Conservation (phyloP, 2,797 vertebrate species). For the Aphelocoma californica region DNA sequence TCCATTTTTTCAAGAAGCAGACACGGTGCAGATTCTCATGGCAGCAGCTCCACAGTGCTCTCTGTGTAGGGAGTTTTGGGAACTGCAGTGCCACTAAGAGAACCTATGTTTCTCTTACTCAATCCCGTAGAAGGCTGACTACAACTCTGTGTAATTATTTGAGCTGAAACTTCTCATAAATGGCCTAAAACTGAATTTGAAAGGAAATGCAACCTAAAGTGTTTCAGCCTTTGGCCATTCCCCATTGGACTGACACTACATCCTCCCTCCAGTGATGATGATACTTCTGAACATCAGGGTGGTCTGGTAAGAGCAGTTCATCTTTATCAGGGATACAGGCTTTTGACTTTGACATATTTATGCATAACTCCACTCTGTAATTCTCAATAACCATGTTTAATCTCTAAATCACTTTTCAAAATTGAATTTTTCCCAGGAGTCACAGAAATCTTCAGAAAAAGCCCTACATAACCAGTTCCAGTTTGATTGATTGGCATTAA, state of each 20-base stretch:
- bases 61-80: background rate
- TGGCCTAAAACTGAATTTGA: background rate
- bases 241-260: background rate
- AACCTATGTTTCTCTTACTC: accelerated
- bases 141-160: background rate
- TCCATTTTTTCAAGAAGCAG: background rate
- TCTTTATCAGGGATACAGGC: background rate
- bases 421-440: background rate
- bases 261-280: background rate
- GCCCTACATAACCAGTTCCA: background rate
- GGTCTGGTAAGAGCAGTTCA: background rate
- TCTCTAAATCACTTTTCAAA: background rate
- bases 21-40: background rate
- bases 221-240: background rate
- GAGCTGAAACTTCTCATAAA: background rate
- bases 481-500: background rate
- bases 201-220: background rate
- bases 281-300: background rate
- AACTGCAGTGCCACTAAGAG: background rate
- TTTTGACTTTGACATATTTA: background rate
- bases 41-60: background rate
- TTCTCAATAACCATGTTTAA: background rate
- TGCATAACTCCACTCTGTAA: background rate
- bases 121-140: background rate
- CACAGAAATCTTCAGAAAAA: background rate